phyloP scores from a whole-genome alignment of 37 sponge, comb jelly and placozoan species.

The Spongilla lacustris region DNA sequence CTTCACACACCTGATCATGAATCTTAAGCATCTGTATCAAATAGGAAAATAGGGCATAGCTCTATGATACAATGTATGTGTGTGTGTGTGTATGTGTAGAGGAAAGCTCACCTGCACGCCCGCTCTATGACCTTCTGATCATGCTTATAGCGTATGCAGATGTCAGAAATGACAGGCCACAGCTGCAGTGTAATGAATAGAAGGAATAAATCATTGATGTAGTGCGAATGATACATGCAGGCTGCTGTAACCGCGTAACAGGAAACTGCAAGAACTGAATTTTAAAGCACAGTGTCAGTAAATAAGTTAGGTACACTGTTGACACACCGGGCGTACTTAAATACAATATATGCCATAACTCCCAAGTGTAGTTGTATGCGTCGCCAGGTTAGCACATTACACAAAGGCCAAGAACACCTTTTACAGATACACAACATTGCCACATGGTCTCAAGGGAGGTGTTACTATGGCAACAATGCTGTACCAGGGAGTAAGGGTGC shows the following conservation, averaged over 20 bases:
- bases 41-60: neutral
- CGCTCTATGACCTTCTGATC: constrained; percentile 74
- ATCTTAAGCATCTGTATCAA: constrained; percentile 28
- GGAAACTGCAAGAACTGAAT: no score
- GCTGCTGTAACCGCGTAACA: no score
- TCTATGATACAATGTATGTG: neutral
- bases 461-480: neutral
- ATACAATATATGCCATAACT: neutral
- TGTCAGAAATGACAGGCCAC: constrained; percentile 71
- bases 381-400: neutral
- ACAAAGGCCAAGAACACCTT: neutral
- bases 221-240: no score
- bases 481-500: no score
- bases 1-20: constrained; percentile 71
- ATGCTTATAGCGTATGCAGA: constrained; percentile 24
- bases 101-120: constrained; percentile 42
- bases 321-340: no score
- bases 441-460: neutral
- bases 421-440: neutral
- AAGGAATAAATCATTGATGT: no score
- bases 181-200: constrained; percentile 10
- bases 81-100: no score
- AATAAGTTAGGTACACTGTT: neutral
- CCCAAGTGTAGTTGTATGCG: neutral
- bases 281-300: neutral